Percentiles rank a stretch among this genome's conserved stretches.
These are phyloP conservation scores for Ochropleura leucogaster DNA, from an alignment of 2,888 invertebrate genomes.

Conservation along the genomic window DNA sequence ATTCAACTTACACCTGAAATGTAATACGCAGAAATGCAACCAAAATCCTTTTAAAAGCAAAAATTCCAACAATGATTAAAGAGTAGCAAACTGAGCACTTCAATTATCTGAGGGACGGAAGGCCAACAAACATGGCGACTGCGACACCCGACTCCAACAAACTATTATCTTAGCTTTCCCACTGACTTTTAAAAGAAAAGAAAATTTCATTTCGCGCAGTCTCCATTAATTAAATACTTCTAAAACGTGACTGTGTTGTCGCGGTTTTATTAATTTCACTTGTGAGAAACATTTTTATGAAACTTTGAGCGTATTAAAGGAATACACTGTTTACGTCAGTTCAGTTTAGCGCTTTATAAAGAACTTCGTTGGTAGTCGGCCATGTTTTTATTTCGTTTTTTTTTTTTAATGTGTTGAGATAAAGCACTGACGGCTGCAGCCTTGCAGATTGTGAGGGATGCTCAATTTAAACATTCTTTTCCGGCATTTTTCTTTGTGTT, in stretches of 20 bases:
- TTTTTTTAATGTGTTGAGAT: constrained; percentile 36
- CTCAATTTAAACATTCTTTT: constrained; percentile 36
- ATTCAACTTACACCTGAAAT: background rate
- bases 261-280: constrained; percentile 68
- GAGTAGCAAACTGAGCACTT: constrained; percentile 67
- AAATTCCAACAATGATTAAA: constrained; percentile 61
- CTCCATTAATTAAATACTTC: constrained; percentile 79
- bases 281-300: constrained; percentile 59
- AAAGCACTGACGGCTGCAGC: constrained; percentile 42
- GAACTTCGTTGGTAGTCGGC: constrained; percentile 34
- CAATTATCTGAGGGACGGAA: constrained; percentile 69
- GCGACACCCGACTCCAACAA: constrained; percentile 66
- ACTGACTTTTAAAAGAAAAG: constrained; percentile 69
- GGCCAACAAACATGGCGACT: constrained; percentile 46
- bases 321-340: constrained; percentile 55
- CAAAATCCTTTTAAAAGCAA: constrained; percentile 25
- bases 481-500: constrained; percentile 17
- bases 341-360: constrained; percentile 55
- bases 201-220: constrained; percentile 74
- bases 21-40: background rate
- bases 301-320: constrained; percentile 45
- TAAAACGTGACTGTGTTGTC: constrained; percentile 70
- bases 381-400: constrained; percentile 49
- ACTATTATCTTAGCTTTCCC: constrained; percentile 74
- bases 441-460: constrained; percentile 39